A percentile compares a stretch with the other conserved stretches of the same genome.
Conservation (phyloP, 2,797 vertebrate genomes). For the Acestrorhynchus altus region DNA sequence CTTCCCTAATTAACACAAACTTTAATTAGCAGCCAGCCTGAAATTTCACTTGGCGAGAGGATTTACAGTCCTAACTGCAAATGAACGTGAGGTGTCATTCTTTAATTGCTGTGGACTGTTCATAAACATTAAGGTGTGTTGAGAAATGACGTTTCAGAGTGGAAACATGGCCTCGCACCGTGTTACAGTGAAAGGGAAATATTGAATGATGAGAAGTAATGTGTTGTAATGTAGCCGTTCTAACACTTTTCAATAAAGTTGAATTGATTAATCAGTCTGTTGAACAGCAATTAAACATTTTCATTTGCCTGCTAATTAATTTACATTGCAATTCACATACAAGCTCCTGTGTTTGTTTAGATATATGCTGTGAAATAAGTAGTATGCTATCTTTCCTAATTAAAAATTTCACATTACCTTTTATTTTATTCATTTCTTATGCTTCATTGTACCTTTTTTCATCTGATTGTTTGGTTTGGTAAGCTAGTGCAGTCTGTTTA, state of each 20-base stretch:
- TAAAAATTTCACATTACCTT: conserved; percentile 17
- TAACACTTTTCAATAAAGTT: not conserved
- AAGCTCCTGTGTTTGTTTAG: conserved; percentile 12
- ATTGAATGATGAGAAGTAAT: not conserved
- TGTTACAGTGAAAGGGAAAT: not conserved
- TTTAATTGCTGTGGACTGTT: conserved; percentile 51
- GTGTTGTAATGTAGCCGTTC: conserved; percentile 15
- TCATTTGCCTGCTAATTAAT: conserved; percentile 39
- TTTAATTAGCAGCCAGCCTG: conserved; percentile 70
- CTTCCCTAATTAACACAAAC: conserved; percentile 72
- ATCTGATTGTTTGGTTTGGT: too few species aligned
- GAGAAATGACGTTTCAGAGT: conserved; percentile 15
- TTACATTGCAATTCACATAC: not conserved
- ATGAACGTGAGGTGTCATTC: conserved; percentile 64
- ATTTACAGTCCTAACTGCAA: conserved; percentile 69
- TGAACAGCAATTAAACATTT: conserved; percentile 6
- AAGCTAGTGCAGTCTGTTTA: too few species aligned
- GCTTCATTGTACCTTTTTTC: not conserved
- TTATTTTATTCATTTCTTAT: not conserved
- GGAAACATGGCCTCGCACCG: not conserved
- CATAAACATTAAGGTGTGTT: conserved; percentile 43
- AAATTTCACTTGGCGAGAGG: conserved; percentile 65
- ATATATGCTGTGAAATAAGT: conserved; percentile 11
- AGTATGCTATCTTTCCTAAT: conserved; percentile 1
- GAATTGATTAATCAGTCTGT: conserved; percentile 31